Conservation (phyloP, 1,140 invertebrate species). For the Drosophila watanabei region DNA sequence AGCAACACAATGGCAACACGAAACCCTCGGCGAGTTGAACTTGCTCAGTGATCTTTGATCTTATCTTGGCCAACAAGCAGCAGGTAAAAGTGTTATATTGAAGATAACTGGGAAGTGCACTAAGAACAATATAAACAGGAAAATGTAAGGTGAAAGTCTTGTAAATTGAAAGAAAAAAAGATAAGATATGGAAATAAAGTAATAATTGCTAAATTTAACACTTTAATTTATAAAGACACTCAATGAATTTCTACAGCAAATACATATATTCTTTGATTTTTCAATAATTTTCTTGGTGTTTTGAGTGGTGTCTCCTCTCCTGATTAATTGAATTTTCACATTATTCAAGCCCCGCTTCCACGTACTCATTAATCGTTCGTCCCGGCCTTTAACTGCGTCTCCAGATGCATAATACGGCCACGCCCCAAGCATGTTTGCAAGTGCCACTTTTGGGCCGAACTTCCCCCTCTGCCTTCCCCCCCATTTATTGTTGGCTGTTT, state of each 20-base stretch:
- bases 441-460: slow-evolving; percentile 70
- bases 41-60: slow-evolving; percentile 71
- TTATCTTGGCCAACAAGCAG: slow-evolving; percentile 50
- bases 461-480: neutral
- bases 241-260: neutral
- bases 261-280: neutral
- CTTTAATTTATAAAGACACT: neutral
- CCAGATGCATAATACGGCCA: slow-evolving; percentile 41
- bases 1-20: slow-evolving; percentile 48
- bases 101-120: slow-evolving; percentile 11
- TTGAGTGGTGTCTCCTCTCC: neutral
- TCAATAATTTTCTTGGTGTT: neutral
- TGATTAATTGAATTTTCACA: slow-evolving; percentile 74
- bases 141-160: neutral
- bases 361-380: slow-evolving; percentile 51
- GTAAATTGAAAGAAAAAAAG: neutral
- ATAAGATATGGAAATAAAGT: neutral
- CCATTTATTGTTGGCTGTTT: slow-evolving; percentile 58
- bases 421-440: slow-evolving; percentile 76
- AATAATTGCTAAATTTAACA: neutral
- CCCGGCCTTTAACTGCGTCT: slow-evolving; percentile 32
- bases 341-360: slow-evolving; percentile 27
- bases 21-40: slow-evolving; percentile 39
- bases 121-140: slow-evolving; percentile 10
- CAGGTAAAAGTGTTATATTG: slow-evolving; percentile 69